Base-by-base conservation (phyloP, 2,888 invertebrate genomes). In the Caenorhabditis sp. region DNA sequence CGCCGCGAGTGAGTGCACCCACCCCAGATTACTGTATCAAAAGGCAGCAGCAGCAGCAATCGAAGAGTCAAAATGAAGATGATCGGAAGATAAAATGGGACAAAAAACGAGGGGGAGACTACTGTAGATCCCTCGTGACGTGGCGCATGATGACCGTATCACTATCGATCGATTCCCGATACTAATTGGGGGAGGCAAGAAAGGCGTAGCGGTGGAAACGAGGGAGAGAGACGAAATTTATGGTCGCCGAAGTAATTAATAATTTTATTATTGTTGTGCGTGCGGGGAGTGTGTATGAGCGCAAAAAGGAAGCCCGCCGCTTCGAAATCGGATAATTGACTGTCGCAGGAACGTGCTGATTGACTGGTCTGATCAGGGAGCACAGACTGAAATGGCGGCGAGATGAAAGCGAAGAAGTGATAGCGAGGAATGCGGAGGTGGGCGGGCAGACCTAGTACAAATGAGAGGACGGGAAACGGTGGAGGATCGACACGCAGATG, bases 351-450 rank as follows among this genome's bases (percentile, higher is more conserved):
- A n/a, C n/a, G n/a, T n/a, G n/a, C n/a, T n/a, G n/a, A 13, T 37
- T 30, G 30, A 30, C 30, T 30, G 5, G 30, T 30, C 7, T 30
- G 41, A n/a, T 41, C 41, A 9, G 13, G 7, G 43, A 45, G 20
- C 43, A 45, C 17, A 13, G 22, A 45, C 43, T 45, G 43, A 43
- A 45, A 30, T 26, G 48, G 52, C 62, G 62, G 62, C 24, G 9
- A 52, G 62, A 63, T 63, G 22, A 63, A 63, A 63, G 20, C 24
- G 46, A 30, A 50, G 22, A 37, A 30, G 43, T 58, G 53, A 65
- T 65, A 63, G 39, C 41, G 41, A 45, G 53, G 63, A 65, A 65
- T 65, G 63, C 63, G 63, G 63, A 65, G 63, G 53, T 65, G 35
- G 45, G 63, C 53, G 53, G 32, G 55, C 15, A 22, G 32, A 43